Evolutionary conservation across 2,797 vertebrate genomes (phyloP), one percentile per base, ranked within the genome.

Genomic region (Syncerus caffer): DNA sequence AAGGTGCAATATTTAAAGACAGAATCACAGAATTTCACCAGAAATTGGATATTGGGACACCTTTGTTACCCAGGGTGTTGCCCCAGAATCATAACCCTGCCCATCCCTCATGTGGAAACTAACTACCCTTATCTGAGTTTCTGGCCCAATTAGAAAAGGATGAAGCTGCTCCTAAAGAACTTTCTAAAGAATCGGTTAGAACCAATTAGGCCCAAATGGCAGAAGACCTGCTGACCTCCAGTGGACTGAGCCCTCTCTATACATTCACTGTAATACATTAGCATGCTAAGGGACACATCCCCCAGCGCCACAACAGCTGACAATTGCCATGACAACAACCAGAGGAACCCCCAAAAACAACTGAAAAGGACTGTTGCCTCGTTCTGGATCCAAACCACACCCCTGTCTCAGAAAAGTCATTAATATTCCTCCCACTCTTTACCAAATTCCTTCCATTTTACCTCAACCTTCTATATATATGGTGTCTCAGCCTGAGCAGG

Each of bases 1-100:
- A 94, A 90, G 14, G 25, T 45, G 6, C 34, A 71, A 45, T 29
- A 31, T 79, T 96, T 96, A 67, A 89, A 95, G 51, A 86, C 4
- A 79, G 31, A n/a, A 93, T 45, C 71, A 93, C 0, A 51, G 19
- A 16, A 42, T 67, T 42, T 45, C n/a, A 6, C 17, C 71, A 89
- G 79, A 58, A 34, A 85, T 0, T 27, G 5, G 42, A 87, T 17
- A 60, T 1, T 79, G 58, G 19, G n/a, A n/a, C 25, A 76, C 13
- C 16, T 38, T 0, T 55, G 51, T 83, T 38, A 55, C 80, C 80
- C 38, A 55, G 21, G 13, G 21, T 55, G n/a, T 38, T 16, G 80
- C n/a, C 51, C 80, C 80, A 83, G 80, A 83, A 38, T 55, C 80
- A 55, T 55, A 55, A 34, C 23, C 13, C 80, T 27, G 79, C 51